These are phyloP conservation scores for Sisor rabdophorus DNA, from an alignment of 2,113 vertebrate genomes.

Conservation along the genomic window DNA sequence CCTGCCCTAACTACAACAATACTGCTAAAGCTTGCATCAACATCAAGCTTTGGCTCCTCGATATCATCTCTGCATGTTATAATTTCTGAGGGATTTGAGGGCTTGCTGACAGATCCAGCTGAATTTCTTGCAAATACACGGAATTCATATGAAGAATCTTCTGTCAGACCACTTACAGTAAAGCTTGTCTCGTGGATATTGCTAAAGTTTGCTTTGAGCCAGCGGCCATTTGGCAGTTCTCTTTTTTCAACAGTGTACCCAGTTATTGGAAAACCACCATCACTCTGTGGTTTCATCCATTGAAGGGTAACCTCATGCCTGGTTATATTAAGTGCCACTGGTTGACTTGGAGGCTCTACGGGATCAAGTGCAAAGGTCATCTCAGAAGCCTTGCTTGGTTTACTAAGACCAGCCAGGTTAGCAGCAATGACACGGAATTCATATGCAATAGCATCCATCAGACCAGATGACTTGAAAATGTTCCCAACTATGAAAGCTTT, in stretches of 20 bases:
- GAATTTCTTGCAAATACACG: constrained; percentile 92
- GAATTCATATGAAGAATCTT: constrained; percentile 94
- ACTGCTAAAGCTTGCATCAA: constrained; percentile 86
- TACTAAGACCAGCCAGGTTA: constrained; percentile 94
- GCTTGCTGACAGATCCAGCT: constrained; percentile 86
- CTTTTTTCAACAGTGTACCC: constrained; percentile 93
- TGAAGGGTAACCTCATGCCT: constrained; percentile 90
- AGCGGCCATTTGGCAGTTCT: constrained; percentile 90
- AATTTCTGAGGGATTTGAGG: constrained; percentile 88
- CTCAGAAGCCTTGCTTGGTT: constrained; percentile 91
- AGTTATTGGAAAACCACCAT: constrained; percentile 95
- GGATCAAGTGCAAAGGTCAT: constrained; percentile 85
- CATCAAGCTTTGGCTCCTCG: constrained; percentile 87
- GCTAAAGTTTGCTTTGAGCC: constrained; percentile 97
- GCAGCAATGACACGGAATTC: constrained; percentile 93
- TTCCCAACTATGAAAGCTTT: constrained; percentile 87
- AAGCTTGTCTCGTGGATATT: constrained; percentile 93
- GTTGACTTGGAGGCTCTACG: constrained; percentile 88
- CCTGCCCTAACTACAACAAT: constrained; percentile 87
- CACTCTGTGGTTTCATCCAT: constrained; percentile 93
- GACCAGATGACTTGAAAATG: constrained; percentile 91
- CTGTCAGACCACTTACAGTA: constrained; percentile 91
- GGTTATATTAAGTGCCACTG: constrained; percentile 87
- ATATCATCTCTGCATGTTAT: constrained; percentile 93
- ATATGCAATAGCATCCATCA: constrained; percentile 91